Base-by-base conservation (phyloP, 1,140 invertebrate species). In the Medauroidea extradentata region DNA sequence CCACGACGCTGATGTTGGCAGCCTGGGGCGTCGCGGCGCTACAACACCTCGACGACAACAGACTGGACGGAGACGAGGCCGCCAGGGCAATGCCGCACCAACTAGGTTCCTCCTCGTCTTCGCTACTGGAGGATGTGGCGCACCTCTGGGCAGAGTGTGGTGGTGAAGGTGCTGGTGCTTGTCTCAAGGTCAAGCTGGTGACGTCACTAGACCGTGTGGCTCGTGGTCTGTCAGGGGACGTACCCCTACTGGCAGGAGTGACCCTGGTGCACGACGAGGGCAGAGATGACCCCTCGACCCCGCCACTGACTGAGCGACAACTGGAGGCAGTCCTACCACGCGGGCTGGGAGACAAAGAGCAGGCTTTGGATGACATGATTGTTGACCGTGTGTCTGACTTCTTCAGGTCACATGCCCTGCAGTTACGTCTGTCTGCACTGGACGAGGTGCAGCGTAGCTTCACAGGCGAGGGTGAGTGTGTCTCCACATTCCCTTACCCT, bases 171-270 rank as follows among this genome's bases (percentile, higher is more conserved):
- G 50, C 67, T 90, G 14, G 83, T 48, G 82, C 85, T 19, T 92
- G 89, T 63, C 73, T 92, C 3, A 91, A 91, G 70, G 69, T 89
- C 38, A 91, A 90, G 68, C 71, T 91, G 21, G 74, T 89, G 0
- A 81, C 85, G 1, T 83, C 87, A 2, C 75, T 92, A 67, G 88
- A 89, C 61, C 80, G 86, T 58, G 82, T 84, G 48, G 81, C 84
- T 2, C 76, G 83, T n/a, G 81, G 81, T 43, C 78, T 76, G 63
- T 76, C 79, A 1, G 79, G 85, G 50, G 57, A 59, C 42, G 67
- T 91, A 13, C 77, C 81, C 14, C 69, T 91, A 2, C 74, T 85
- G n/a, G 85, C 87, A 27, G 88, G 88, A 11, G 78, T 91, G 5
- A 85, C 81, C 52, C 81, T 91, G 59, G 81, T 87, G 2, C 66